These are phyloP conservation scores for Eclectus roratus DNA, from an alignment of 2,113 vertebrate species.

Conservation along the genomic window DNA sequence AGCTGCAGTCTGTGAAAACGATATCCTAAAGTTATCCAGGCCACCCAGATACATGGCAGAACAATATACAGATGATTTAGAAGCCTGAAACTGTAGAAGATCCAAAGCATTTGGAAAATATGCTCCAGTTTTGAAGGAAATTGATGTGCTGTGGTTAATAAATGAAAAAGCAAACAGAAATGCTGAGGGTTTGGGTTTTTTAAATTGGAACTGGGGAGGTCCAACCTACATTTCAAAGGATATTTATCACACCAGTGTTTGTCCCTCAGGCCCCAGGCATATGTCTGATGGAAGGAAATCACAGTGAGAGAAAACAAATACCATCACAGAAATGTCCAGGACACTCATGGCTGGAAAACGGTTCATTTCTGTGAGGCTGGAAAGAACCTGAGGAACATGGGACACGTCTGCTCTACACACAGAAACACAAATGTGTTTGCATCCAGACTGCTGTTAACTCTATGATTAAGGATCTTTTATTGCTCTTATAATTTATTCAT, in stretches of 20 bases:
- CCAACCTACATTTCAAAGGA: background rate
- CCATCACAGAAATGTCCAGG: background rate
- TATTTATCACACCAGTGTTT: background rate
- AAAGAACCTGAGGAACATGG: background rate
- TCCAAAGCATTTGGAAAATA: background rate
- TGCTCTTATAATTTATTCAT: background rate
- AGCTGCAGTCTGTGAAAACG: background rate
- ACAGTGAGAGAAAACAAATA: background rate
- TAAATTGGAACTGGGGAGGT: background rate
- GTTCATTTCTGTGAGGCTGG: background rate
- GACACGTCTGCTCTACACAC: background rate
- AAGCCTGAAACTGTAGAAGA: background rate
- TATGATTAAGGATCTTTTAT: background rate
- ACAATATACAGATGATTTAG: background rate
- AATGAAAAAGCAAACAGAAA: background rate
- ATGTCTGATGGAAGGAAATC: background rate
- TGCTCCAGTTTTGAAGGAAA: background rate
- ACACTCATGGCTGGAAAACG: background rate
- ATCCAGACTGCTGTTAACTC: background rate
- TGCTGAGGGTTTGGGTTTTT: background rate
- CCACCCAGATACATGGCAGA: background rate
- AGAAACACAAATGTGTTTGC: background rate
- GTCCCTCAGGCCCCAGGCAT: background rate
- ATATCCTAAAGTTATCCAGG: background rate
- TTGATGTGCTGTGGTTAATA: background rate